Conservation (phyloP, 2,888 invertebrate species). For the Mesorhabditis sp. region DNA sequence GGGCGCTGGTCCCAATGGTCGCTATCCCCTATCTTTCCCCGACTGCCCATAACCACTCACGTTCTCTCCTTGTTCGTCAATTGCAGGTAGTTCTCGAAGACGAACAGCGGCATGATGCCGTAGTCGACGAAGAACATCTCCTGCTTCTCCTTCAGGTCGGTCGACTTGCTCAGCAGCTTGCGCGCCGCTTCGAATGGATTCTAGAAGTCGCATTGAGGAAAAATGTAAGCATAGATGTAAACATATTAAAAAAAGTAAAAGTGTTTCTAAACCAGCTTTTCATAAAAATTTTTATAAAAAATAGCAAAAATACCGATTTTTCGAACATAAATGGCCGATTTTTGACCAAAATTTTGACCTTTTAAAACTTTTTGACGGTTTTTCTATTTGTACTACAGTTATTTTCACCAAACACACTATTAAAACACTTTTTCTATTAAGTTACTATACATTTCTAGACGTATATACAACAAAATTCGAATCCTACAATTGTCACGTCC, state of each 20-base stretch:
- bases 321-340: too few relatives aligned
- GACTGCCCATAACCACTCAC: conserved; percentile 8
- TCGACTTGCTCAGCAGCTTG: conserved; percentile 71
- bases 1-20: too few relatives aligned
- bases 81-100: conserved; percentile 90
- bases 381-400: too few relatives aligned
- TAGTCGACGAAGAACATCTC: conserved; percentile 96
- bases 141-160: conserved; percentile 44
- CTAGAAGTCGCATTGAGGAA: conserved; percentile 21
- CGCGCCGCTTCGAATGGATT: conserved; percentile 57
- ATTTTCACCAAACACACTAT: too few relatives aligned
- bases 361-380: too few relatives aligned
- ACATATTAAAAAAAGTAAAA: conserved; percentile 14
- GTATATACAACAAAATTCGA: too few relatives aligned
- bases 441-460: too few relatives aligned
- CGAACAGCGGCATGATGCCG: conserved; percentile 88
- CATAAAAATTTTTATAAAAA: too few relatives aligned
- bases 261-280: conserved; percentile 15
- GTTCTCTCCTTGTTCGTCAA: conserved; percentile 61
- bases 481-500: conserved; percentile 74
- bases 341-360: too few relatives aligned
- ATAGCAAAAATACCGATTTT: neutral
- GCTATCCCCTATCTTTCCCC: too few relatives aligned
- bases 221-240: conserved; percentile 7
- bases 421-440: too few relatives aligned